Conservation (phyloP, 2,113 vertebrate species). For the Okapia johnstoni region DNA sequence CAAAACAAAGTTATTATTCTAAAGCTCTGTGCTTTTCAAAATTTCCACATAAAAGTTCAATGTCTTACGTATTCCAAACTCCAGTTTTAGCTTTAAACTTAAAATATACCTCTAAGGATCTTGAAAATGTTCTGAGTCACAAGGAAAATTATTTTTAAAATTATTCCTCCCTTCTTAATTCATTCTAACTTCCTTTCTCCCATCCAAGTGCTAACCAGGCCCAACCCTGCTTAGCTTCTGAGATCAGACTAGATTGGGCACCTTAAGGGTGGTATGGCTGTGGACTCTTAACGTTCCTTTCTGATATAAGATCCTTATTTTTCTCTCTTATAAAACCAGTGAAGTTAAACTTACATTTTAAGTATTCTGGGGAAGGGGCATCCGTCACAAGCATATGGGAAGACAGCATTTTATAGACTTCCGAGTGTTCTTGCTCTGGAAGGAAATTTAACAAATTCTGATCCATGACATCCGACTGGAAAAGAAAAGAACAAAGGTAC, state of each 20-base stretch:
- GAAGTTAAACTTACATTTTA: conserved; percentile 84
- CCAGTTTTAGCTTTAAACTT: conserved; percentile 70
- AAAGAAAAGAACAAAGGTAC: conserved; percentile 70
- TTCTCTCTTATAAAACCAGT: conserved; percentile 8
- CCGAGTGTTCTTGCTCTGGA: conserved; percentile 87
- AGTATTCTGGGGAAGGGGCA: conserved; percentile 79
- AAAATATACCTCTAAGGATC: conserved; percentile 52
- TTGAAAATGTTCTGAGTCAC: conserved; percentile 54
- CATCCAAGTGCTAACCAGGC: not conserved
- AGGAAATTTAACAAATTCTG: conserved; percentile 89
- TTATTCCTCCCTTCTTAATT: conserved; percentile 55
- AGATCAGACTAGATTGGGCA: not conserved
- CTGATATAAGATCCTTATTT: conserved; percentile 37
- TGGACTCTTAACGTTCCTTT: not conserved
- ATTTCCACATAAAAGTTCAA: conserved; percentile 65
- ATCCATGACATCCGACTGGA: conserved; percentile 87
- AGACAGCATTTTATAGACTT: conserved; percentile 87
- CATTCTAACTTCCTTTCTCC: conserved; percentile 17
- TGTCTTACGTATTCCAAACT: conserved; percentile 67
- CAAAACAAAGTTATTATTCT: conserved; percentile 57
- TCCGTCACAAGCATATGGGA: conserved; percentile 83
- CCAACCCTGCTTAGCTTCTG: not conserved
- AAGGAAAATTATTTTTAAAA: conserved; percentile 61
- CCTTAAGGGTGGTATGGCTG: not conserved
- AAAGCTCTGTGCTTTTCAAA: conserved; percentile 49